These are phyloP conservation scores for Aplidium turbinatum DNA, from an alignment of 23 tunicate genomes.

Conservation along the genomic window DNA sequence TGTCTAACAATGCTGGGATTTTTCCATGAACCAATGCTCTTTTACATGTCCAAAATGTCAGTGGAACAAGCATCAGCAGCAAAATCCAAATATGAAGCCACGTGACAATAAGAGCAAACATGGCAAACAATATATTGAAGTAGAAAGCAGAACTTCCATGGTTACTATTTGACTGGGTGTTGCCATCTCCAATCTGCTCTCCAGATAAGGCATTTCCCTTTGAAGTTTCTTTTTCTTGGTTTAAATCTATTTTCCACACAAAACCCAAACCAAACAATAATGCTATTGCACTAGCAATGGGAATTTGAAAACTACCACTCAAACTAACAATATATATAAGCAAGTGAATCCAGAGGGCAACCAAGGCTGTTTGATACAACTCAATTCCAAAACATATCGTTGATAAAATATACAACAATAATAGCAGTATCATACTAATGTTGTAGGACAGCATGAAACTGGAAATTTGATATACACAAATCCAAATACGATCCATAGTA, in stretches of 20 bases:
- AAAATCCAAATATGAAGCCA: slow-evolving; percentile 56
- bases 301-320: slow-evolving; percentile 47
- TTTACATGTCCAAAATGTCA: slow-evolving; percentile 51
- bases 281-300: slow-evolving; percentile 23
- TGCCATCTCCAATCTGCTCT: no score
- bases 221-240: no score
- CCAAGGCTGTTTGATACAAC: background rate
- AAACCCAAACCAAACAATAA: slow-evolving; percentile 28
- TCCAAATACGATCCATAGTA: background rate
- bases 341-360: slow-evolving; percentile 14
- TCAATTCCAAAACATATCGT: background rate
- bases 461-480: background rate
- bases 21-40: slow-evolving; percentile 30
- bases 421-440: background rate
- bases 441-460: background rate
- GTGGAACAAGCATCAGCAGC: slow-evolving; percentile 44
- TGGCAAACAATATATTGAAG: slow-evolving; percentile 49
- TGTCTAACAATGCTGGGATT: slow-evolving; percentile 16
- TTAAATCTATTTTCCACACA: no score
- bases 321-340: slow-evolving; percentile 26
- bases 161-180: background rate
- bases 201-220: no score
- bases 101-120: slow-evolving; percentile 42
- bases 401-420: slow-evolving; percentile 9
- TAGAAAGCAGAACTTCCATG: slow-evolving; percentile 20